A percentile compares a stretch with the other conserved stretches of the same genome.
Conservation (phyloP, 2,888 invertebrate genomes). For the Pollenia amentaria region DNA sequence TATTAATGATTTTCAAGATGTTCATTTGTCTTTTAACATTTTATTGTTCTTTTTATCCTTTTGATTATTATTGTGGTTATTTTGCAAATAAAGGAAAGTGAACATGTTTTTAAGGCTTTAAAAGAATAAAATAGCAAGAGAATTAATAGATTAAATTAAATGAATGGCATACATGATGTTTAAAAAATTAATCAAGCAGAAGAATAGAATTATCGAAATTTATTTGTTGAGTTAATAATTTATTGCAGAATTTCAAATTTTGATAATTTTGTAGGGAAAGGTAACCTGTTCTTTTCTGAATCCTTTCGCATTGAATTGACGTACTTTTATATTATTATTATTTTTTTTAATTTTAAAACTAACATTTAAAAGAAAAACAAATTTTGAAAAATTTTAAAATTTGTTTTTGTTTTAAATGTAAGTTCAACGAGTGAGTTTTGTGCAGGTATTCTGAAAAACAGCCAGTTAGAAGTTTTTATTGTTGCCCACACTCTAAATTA, state of each 20-base stretch:
- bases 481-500: too few relatives aligned
- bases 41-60: not conserved
- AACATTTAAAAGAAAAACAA: too few relatives aligned
- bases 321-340: too few relatives aligned
- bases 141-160: slow-evolving; percentile 28
- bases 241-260: not conserved
- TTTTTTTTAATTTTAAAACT: too few relatives aligned
- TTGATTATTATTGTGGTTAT: slow-evolving; percentile 11
- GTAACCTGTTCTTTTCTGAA: too few relatives aligned
- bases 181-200: not conserved
- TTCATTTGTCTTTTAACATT: slow-evolving; percentile 26
- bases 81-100: not conserved
- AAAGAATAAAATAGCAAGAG: not conserved
- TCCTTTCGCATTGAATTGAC: too few relatives aligned
- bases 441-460: too few relatives aligned
- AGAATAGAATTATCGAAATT: slow-evolving; percentile 3
- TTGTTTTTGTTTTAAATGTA: too few relatives aligned
- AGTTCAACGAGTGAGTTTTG: too few relatives aligned
- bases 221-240: slow-evolving; percentile 18
- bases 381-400: too few relatives aligned
- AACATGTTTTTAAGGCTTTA: not conserved
- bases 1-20: slow-evolving; percentile 28
- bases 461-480: too few relatives aligned
- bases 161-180: not conserved
- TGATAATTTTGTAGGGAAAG: not conserved